Evolutionary conservation across 2,113 vertebrate species (phyloP), one percentile per base, ranked within the genome.

Genomic region (Semicossyphus pulcher): DNA sequence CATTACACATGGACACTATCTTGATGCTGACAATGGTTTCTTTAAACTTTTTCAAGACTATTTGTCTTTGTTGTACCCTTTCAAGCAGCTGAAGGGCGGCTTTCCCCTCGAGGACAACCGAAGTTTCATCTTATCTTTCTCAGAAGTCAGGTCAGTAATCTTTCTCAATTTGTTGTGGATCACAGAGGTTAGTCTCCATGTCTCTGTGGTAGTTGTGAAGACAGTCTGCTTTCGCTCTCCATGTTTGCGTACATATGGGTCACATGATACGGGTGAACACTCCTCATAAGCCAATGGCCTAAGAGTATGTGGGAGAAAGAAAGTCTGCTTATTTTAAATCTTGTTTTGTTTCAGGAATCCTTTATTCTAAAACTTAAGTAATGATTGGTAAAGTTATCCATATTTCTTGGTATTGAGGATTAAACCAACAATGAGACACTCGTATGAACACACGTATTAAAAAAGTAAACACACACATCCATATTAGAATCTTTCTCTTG

Each of bases 141-240:
- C 72, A 72, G 74, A 78, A 69, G 34, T 78, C 41, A 62, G 64
- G 25, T 72, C 58, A 67, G 47, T 88, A 80, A 91, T 78, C 81
- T 84, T 64, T 76, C 70, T 62, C 75, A 16, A 85, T 86, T 87
- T 71, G 89, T 84, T 86, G 74, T 83, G 86, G 84, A 87, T 88
- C 86, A 79, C 52, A 53, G 44, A 65, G 81, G 89, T 86, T 71
- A 83, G 76, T 71, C 70, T 51, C 10, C 51, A 15, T 83, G 73
- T 79, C 76, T 77, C 53, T 15, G 47, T 31, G 48, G 42, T 52
- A 45, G 5, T 56, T 44, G 36, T 71, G 18, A 73, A 26, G 52
- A 41, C 71, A 39, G 49, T 78, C 72, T 58, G 71, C 25, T 26
- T 47, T 36, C 29, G 63, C 49, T 59, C 60, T 58, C 37, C 34